Conservation (phyloP, 2,797 vertebrate genomes). For the Lacerta bilineata region DNA sequence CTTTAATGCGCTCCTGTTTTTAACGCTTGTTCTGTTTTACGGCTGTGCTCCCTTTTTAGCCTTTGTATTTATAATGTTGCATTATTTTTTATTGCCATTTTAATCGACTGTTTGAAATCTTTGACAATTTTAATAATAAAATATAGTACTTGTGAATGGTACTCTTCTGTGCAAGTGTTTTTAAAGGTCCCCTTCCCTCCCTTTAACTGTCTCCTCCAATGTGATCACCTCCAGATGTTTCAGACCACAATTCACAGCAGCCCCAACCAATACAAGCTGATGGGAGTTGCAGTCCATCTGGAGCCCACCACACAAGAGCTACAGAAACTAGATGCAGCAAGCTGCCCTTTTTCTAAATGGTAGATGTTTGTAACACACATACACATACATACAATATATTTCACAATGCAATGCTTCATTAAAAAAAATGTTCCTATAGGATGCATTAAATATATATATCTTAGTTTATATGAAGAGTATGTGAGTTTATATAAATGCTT, state of each 20-base stretch:
- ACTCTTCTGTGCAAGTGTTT: background rate
- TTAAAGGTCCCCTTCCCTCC: background rate
- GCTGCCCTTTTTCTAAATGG: background rate
- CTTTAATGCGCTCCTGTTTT: background rate
- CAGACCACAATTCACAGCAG: background rate
- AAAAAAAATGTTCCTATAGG: no score
- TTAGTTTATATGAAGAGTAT: no score
- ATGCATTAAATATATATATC: no score
- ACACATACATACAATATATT: no score
- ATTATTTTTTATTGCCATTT: background rate
- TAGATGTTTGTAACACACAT: no score
- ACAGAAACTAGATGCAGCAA: background rate
- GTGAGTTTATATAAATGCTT: no score
- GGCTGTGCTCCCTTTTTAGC: background rate
- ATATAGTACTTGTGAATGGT: background rate
- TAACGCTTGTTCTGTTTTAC: background rate
- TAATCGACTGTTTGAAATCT: conserved; percentile 6
- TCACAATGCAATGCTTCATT: no score
- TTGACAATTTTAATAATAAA: background rate
- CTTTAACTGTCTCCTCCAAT: background rate
- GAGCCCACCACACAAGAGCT: background rate
- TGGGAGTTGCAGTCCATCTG: background rate
- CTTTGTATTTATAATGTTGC: background rate
- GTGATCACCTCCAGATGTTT: background rate
- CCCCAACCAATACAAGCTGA: no score